Base-by-base conservation (phyloP, 2,888 invertebrate species). In the Chironomus tentans region DNA sequence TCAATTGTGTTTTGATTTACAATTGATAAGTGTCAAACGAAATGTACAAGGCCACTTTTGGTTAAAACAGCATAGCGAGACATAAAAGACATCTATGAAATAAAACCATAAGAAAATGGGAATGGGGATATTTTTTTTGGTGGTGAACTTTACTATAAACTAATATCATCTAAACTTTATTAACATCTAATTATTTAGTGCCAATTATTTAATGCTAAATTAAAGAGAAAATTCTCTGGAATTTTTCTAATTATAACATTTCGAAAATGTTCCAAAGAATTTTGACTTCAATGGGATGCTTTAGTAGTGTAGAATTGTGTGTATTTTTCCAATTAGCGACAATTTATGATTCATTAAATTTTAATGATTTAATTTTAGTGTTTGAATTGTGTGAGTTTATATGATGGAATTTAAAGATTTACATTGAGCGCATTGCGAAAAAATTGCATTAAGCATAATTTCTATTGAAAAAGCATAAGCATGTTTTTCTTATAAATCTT, bases 21-120 rank as follows among this genome's bases (percentile, higher is more conserved):
- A 76, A 76, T 76, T 76, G 76, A 76, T 69, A 76, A 76, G 76
- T 76, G 76, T 76, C 76, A 76, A 75, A 76, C 76, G 76, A 76
- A 76, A 76, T 76, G 76, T 76, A 76, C 76, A 76, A 76, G 76
- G 76, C 76, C 71, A 76, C 76, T 76, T 76, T 76, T 28, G 69
- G 56, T 76, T 65, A 76, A 76, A 76, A 76, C 76, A 76, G 76
- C 69, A 76, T 76, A 76, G 76, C 69, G 76, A 76, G 69, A 50
- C 69, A 69, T 46, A 13, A n/a, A 68, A 24, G 68, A 68, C 28
- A 28, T 21, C 21, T 65, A 21, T 65, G 38, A 21, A 65, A 21
- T 24, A 12, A 24, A 65, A 65, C 18, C 12, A 65, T 65, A 38
- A 38, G 38, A 56, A n/a, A 56, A 15, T 18, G 18, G 56, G n/a